Evolutionary conservation across 2,888 invertebrate species (phyloP), one percentile per base, ranked within the genome.

Genomic region (Julus scanicus): DNA sequence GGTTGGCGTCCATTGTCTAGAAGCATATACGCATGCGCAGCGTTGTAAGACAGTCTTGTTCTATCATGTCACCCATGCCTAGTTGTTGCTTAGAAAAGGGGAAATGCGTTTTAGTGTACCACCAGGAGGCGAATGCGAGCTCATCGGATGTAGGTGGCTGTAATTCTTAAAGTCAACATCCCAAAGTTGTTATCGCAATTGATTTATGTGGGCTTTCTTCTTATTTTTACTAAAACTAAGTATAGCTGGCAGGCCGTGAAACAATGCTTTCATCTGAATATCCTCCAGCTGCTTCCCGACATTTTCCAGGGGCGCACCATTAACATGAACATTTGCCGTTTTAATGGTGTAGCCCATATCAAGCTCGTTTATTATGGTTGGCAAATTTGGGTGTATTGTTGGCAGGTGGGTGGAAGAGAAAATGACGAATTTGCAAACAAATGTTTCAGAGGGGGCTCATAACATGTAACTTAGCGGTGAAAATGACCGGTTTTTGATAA

Each of bases 121-220:
- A 63, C 63, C 63, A 63, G 63, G 63, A 63, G 63, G 63, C 63
- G 63, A 63, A 63, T 63, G 63, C 63, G 20, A 63, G 63, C 63
- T 63, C 63, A 63, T 63, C 63, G 63, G 63, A 63, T 63, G 63
- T 63, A 63, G n/a, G 63, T 63, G 63, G 63, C 15, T 63, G 63
- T 63, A 63, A 63, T 63, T 63, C 63, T 63, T 63, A 63, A 63
- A 63, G 63, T 63, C n/a, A 63, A 63, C 63, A 63, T 20, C 63
- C 63, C 63, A 63, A 63, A 63, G 63, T 63, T 63, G 63, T 63
- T 63, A 63, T 63, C 63, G 63, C 63, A 20, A 63, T 63, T 63
- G 63, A 63, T 63, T 63, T 63, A 63, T 63, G 63, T 63, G 63
- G 63, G n/a, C 63, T 63, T 63, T 63, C 63, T 63, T 63, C 63